Evolutionary conservation across 2,113 vertebrate species (phyloP), one percentile per base, ranked within the genome.

Genomic region (Meles meles): DNA sequence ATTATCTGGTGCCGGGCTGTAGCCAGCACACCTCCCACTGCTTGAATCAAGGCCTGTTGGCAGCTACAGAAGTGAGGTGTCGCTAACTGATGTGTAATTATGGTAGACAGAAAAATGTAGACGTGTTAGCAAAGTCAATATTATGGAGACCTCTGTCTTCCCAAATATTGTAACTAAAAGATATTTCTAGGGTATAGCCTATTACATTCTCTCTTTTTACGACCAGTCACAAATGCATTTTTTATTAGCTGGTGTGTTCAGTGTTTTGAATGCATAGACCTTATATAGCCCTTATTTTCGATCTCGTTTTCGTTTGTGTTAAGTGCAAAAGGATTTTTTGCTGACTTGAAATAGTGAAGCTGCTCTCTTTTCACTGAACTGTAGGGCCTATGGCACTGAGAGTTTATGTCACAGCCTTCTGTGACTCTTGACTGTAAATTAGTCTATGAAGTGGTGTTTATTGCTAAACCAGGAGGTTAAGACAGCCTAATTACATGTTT

Each of bases 401-500:
- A 98, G 96, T 96, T 98, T 97, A 95, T 98, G 98, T 97, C 96
- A 98, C 94, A 98, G 95, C 96, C 0, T 98, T 98, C 98, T 98
- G 97, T 95, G 97, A 98, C 97, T 98, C 98, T 98, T 92, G 98
- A 98, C 98, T 99, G 98, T 98, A 99, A 99, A 99, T 99, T 99
- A 98, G 98, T 98, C 98, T 98, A 98, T 98, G 98, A 98, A 98
- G 97, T 98, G 98, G 98, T 99, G 98, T 99, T 99, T 99, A 99
- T 99, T 98, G 98, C 99, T 98, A 97, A 98, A 98, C 90, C 84
- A 96, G 98, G 98, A 99, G 98, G 99, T 98, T 99, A 98, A 99
- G 98, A 99, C 98, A 99, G 98, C 98, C 98, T 99, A 99, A 99
- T 99, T 99, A 98, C 98, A 98, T 98, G 98, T 99, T 98, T 99